Percentiles rank a stretch among this genome's conserved stretches.
Conservation (phyloP, 2,888 invertebrate genomes). For the Cataglyphis altisquamis region DNA sequence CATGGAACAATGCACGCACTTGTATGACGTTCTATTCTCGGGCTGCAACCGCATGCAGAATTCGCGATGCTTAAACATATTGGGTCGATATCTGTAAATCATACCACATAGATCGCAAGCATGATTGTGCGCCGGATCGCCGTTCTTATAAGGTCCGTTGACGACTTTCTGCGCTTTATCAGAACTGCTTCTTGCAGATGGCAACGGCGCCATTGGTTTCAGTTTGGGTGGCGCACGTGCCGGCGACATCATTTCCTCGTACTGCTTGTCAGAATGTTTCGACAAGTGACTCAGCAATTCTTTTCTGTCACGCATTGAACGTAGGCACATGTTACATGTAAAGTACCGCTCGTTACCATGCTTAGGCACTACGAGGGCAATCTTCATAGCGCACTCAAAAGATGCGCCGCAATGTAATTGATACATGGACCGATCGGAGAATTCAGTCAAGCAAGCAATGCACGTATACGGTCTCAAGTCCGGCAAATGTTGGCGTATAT, state of each 20-base stretch:
- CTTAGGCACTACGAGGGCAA: slow-evolving; percentile 83
- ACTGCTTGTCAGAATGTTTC: slow-evolving; percentile 81
- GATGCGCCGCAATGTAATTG: slow-evolving; percentile 83
- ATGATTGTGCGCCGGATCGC: slow-evolving; percentile 83
- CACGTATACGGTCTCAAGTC: slow-evolving; percentile 83
- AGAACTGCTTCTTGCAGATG: slow-evolving; percentile 6
- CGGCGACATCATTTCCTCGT: slow-evolving; percentile 75
- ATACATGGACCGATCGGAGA: slow-evolving; percentile 82
- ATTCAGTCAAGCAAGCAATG: slow-evolving; percentile 84
- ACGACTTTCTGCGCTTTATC: background rate
- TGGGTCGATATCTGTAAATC: slow-evolving; percentile 84
- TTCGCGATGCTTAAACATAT: slow-evolving; percentile 81
- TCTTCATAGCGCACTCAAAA: slow-evolving; percentile 88
- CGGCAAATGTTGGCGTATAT: slow-evolving; percentile 84
- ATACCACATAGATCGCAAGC: slow-evolving; percentile 83
- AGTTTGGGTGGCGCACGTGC: slow-evolving; percentile 74
- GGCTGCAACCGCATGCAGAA: slow-evolving; percentile 77
- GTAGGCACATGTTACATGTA: slow-evolving; percentile 85
- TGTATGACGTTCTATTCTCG: slow-evolving; percentile 78
- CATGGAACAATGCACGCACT: slow-evolving; percentile 81
- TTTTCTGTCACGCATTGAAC: slow-evolving; percentile 79
- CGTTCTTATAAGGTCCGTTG: slow-evolving; percentile 80
- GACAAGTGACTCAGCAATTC: slow-evolving; percentile 82
- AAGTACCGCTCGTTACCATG: slow-evolving; percentile 83
- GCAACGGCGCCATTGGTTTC: slow-evolving; percentile 68